A percentile compares a stretch with the other conserved stretches of the same genome.
phyloP scores from a whole-genome alignment of 2,113 vertebrate genomes.

The Sclerurus mexicanus region DNA sequence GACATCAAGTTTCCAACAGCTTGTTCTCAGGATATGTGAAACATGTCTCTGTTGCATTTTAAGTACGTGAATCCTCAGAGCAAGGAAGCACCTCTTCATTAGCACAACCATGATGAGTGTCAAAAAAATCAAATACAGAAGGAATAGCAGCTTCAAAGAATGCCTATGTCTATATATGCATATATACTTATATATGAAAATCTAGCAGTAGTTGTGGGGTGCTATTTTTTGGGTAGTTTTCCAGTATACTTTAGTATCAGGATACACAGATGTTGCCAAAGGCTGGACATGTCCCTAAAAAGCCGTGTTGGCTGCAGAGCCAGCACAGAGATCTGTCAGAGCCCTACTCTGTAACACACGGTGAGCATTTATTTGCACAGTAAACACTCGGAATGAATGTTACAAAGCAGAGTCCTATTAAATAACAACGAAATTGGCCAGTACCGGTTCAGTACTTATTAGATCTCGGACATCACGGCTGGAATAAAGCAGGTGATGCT shows the following conservation, averaged over 20 bases:
- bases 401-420: not conserved
- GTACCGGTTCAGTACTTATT: rapidly evolving
- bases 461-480: not conserved
- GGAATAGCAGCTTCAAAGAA: not conserved
- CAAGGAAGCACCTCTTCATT: not conserved
- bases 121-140: not conserved
- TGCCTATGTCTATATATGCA: rapidly evolving
- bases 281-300: not conserved
- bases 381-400: not conserved
- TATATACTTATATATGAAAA: rapidly evolving
- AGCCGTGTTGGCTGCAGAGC: rapidly evolving
- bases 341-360: not conserved
- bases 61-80: not conserved
- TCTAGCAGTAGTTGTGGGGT: not conserved
- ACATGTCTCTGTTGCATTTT: not conserved
- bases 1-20: not conserved
- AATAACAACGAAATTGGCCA: not conserved
- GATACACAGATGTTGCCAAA: not conserved
- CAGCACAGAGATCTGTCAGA: not conserved
- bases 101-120: rapidly evolving
- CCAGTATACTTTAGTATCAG: not conserved
- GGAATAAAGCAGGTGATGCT: rapidly evolving
- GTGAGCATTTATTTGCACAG: not conserved
- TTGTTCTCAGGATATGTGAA: not conserved
- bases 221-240: not conserved